Conservation (phyloP, 2,888 invertebrate genomes). For the Cryptocheilus praepositus region DNA sequence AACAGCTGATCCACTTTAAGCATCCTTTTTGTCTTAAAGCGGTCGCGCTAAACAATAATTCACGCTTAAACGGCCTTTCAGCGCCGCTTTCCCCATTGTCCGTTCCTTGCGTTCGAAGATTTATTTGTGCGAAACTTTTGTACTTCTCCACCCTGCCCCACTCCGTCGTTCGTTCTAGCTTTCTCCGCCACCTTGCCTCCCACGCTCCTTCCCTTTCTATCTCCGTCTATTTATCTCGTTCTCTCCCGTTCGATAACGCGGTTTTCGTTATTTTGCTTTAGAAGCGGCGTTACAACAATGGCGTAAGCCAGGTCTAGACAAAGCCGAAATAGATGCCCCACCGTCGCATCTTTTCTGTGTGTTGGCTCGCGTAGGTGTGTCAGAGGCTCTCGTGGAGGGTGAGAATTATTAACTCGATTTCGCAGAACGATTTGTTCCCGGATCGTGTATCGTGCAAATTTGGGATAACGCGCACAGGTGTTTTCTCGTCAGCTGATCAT, state of each 20-base stretch:
- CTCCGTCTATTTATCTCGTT: too few species aligned
- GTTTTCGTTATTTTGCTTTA: constrained; percentile 48
- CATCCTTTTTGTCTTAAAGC: constrained; percentile 57
- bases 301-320: constrained; percentile 32
- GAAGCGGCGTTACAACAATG: constrained; percentile 44
- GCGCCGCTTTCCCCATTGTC: constrained; percentile 49
- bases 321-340: constrained; percentile 44
- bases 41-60: constrained; percentile 54
- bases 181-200: background rate
- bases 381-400: constrained; percentile 15
- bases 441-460: too few species aligned
- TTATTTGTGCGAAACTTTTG: constrained; percentile 58
- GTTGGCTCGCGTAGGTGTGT: constrained; percentile 35
- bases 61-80: constrained; percentile 61
- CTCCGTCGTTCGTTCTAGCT: constrained; percentile 29
- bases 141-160: constrained; percentile 33
- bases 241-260: constrained; percentile 36
- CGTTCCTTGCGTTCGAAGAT: constrained; percentile 54
- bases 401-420: constrained; percentile 44
- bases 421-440: constrained; percentile 10
- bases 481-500: too few species aligned
- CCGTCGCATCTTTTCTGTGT: constrained; percentile 20
- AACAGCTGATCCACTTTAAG: constrained; percentile 57
- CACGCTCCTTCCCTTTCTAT: constrained; percentile 22
- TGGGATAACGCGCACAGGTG: too few species aligned